Conservation (phyloP, 2,888 invertebrate genomes). For the Brachyopa scutellaris region DNA sequence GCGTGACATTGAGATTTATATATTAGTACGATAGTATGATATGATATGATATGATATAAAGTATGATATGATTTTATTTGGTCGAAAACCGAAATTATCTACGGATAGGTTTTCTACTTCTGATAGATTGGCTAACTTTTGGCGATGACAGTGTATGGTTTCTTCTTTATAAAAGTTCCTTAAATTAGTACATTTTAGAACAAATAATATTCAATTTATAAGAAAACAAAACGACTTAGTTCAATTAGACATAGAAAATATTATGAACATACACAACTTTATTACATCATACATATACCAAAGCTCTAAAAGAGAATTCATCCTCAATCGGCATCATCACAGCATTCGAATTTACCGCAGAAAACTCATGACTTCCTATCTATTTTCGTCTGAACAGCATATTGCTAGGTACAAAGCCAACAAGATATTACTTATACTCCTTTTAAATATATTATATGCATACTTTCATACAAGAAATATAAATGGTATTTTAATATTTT, state of each 20-base stretch:
- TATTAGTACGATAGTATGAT: no score
- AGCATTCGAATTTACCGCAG: constrained; percentile 7
- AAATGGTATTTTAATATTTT: constrained; percentile 63
- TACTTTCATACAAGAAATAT: constrained; percentile 54
- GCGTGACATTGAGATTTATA: no score
- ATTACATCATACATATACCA: background rate
- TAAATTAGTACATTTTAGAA: background rate
- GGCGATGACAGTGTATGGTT: background rate
- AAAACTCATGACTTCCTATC: constrained; percentile 34
- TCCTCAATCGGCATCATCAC: constrained; percentile 33
- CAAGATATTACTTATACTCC: constrained; percentile 44
- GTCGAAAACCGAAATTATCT: no score
- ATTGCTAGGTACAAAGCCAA: constrained; percentile 63
- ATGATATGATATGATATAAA: no score
- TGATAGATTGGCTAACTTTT: no score
- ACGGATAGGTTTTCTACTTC: no score
- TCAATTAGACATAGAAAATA: no score
- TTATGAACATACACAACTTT: background rate
- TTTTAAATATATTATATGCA: constrained; percentile 31
- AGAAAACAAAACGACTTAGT: background rate
- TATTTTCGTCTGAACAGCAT: constrained; percentile 36
- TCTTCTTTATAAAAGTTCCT: background rate
- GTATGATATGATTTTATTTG: no score
- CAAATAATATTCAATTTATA: background rate
- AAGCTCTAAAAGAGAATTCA: constrained; percentile 28